Evolutionary conservation across 2,113 vertebrate species (phyloP).

Genomic region (Pelmatolapia mariae): DNA sequence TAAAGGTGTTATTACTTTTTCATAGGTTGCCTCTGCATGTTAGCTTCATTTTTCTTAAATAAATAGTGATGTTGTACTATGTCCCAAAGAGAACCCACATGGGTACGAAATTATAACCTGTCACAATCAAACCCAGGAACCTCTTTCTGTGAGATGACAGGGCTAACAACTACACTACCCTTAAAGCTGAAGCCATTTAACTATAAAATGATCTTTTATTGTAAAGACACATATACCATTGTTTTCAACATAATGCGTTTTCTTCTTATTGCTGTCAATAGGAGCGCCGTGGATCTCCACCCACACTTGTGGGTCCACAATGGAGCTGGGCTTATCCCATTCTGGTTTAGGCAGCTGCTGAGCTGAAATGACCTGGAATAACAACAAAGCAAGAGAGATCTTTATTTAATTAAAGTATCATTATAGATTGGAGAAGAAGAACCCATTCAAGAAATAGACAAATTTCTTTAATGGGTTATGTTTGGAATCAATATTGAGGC

Average conservation of each 20-base stretch:
- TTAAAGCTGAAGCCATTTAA: neutral
- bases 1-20: neutral
- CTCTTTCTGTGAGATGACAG: neutral
- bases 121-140: neutral
- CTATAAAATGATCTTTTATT: neutral
- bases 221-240: constrained; percentile 77
- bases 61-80: neutral
- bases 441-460: neutral
- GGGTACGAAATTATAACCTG: neutral
- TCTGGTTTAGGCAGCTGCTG: constrained; percentile 94
- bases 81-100: neutral
- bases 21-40: neutral
- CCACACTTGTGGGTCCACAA: constrained; percentile 91
- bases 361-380: constrained; percentile 84
- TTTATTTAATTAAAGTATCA: neutral
- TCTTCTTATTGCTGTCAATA: constrained; percentile 77
- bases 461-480: neutral
- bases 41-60: neutral
- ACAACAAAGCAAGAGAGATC: neutral
- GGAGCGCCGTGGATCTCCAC: constrained; percentile 84
- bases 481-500: neutral
- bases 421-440: neutral
- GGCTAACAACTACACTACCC: neutral
- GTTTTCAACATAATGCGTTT: constrained; percentile 83
- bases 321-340: constrained; percentile 83